Base-by-base conservation (phyloP, 2,797 vertebrate genomes). In the Chromis chromis region DNA sequence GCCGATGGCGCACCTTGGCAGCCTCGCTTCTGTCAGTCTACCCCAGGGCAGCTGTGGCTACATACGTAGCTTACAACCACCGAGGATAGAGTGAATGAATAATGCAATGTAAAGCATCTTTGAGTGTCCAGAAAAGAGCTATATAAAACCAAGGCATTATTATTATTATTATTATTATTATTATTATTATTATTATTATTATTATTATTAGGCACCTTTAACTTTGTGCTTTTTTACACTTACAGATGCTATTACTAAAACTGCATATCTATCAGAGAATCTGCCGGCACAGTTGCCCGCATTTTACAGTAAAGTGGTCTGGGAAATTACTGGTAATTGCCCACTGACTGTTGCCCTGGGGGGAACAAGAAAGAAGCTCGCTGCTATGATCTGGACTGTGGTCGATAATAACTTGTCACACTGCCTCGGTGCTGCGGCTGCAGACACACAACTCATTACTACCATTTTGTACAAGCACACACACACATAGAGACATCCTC, bases 341-440 rank as follows among this genome's bases (percentile, higher is more conserved):
- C 69, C 48, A 9, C 71, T 57, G 73, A 72, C 70, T 79, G 67
- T 74, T 63, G 39, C 21, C 54, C 46, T 14, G 1, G 33, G 74
- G 46, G 48, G 57, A 57, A 76, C 46, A 67, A 84, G 71, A 62
- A 66, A 63, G 50, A 77, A 70, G 69, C 60, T 52, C 65, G 77
- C 49, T 65, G 55, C 73, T 79, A 79, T 81, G 76, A 82, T 83
- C 65, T 81, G 65, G 49, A 28, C 57, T 52, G 55, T 44, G 59
- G 61, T 78, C 24, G 60, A 87, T 85, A 80, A 90, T 81, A 74
- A 82, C 70, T 70, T 65, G 69, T 74, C 57, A 75, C 46, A n/a
- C 64, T 16, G 27, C 65, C 68, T 70, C 36, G 24, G 25, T 1
- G 2, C 58, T 22, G 65, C 8, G 27, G 62, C 66, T 59, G 60